Evolutionary conservation across 2,113 vertebrate genomes (phyloP).

Genomic region (Thomomys bottae): DNA sequence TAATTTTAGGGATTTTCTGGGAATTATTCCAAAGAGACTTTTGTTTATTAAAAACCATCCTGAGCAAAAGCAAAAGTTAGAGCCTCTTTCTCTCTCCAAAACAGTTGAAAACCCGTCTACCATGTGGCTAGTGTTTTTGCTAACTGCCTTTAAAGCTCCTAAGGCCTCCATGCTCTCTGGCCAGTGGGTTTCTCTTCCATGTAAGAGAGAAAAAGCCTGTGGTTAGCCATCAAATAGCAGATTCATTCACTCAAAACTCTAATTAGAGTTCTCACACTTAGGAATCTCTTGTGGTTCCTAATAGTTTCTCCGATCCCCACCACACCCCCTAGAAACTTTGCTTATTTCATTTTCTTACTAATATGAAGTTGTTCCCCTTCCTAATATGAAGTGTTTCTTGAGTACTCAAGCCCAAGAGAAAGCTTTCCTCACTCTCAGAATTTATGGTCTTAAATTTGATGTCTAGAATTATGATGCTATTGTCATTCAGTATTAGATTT

Average conservation of each 20-base stretch:
- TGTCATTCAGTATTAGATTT: neutral
- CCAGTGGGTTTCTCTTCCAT: neutral
- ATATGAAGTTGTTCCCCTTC: no score
- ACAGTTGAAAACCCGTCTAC: neutral
- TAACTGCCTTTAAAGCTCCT: neutral
- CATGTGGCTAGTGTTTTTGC: neutral
- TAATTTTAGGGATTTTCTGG: conserved; percentile 45
- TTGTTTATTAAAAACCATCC: conserved; percentile 31
- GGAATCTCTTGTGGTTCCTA: neutral
- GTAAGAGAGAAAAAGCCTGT: neutral
- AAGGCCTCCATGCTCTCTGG: neutral
- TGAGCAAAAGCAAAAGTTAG: conserved; percentile 7
- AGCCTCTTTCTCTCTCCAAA: neutral
- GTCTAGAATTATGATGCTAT: neutral
- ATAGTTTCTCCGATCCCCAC: neutral
- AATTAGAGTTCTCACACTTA: neutral
- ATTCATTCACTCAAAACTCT: neutral
- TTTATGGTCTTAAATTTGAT: neutral
- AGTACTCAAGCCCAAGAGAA: neutral
- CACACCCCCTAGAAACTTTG: neutral
- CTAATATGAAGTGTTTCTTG: neutral
- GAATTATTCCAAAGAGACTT: conserved; percentile 43
- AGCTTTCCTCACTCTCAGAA: neutral
- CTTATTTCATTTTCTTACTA: neutral
- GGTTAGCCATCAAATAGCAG: neutral